phyloP scores from a whole-genome alignment of 1,140 invertebrate genomes.

The Diprion similis region DNA sequence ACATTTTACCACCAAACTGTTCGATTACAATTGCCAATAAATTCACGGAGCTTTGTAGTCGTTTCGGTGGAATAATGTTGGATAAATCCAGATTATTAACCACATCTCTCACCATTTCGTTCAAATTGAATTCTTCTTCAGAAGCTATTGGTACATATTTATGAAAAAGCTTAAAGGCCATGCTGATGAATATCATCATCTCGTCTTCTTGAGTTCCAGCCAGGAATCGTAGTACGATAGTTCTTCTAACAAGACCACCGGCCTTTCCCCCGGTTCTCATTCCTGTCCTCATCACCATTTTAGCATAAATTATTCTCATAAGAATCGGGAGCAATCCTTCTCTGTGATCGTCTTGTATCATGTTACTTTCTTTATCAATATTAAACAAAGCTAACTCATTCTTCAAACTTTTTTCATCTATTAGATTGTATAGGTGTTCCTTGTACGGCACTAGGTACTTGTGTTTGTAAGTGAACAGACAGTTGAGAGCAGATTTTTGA shows the following conservation, averaged over 20 bases:
- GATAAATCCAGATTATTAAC: conserved; percentile 64
- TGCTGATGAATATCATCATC: conserved; percentile 79
- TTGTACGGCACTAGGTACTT: conserved; percentile 80
- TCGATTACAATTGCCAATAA: conserved; percentile 82
- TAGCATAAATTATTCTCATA: conserved; percentile 87
- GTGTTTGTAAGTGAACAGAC: conserved; percentile 83
- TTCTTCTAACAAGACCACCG: conserved; percentile 72
- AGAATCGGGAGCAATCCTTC: conserved; percentile 79
- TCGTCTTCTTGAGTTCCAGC: conserved; percentile 81
- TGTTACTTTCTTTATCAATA: conserved; percentile 72
- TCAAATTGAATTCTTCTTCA: conserved; percentile 46
- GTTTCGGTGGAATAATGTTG: conserved; percentile 73
- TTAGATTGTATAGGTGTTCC: conserved; percentile 75
- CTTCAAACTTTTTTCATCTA: conserved; percentile 89
- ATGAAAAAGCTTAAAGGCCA: conserved; percentile 81
- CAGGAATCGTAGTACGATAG: conserved; percentile 83
- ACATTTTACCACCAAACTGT: conserved; percentile 82
- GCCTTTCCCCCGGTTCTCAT: conserved; percentile 75
- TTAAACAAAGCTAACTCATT: conserved; percentile 82
- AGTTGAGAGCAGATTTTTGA: conserved; percentile 86
- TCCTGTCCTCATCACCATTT: conserved; percentile 82
- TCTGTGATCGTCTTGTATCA: conserved; percentile 77
- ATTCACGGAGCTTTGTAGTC: conserved; percentile 78
- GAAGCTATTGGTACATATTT: conserved; percentile 66
- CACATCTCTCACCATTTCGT: conserved; percentile 59